Evolutionary conservation across 2,888 invertebrate genomes (phyloP).

Genomic region (Conomelus anceps): DNA sequence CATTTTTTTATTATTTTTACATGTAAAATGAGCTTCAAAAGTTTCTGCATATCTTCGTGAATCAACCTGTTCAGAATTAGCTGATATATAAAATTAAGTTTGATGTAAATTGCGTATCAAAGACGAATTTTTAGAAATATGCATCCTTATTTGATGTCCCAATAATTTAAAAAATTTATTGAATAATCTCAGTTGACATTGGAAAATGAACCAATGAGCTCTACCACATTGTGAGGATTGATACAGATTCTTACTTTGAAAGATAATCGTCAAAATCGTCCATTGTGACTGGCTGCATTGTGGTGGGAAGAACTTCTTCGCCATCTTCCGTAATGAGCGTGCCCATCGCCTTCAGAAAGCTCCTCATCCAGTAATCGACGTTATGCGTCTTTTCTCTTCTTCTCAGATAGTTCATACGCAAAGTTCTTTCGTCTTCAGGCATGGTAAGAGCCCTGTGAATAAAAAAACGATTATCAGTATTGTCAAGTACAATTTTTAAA

Average conservation of each 20-base stretch:
- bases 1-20: too few species aligned
- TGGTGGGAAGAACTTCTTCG: slow-evolving; percentile 74
- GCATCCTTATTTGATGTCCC: too few species aligned
- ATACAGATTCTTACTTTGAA: slow-evolving; percentile 57
- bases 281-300: slow-evolving; percentile 83
- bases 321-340: slow-evolving; percentile 63
- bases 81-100: too few species aligned
- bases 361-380: slow-evolving; percentile 83
- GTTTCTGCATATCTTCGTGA: too few species aligned
- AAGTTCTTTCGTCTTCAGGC: slow-evolving; percentile 80
- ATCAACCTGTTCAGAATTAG: too few species aligned
- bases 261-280: slow-evolving; percentile 87
- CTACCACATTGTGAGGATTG: not conserved
- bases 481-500: too few species aligned
- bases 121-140: too few species aligned
- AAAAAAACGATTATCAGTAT: not conserved
- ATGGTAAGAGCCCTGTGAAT: slow-evolving; percentile 67
- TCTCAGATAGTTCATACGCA: slow-evolving; percentile 78
- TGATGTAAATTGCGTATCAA: too few species aligned
- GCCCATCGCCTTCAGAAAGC: slow-evolving; percentile 81
- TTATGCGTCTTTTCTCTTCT: slow-evolving; percentile 74
- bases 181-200: too few species aligned
- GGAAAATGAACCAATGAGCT: too few species aligned
- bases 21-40: too few species aligned
- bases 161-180: too few species aligned